phyloP scores from a whole-genome alignment of 1,140 invertebrate genomes.

The Heliconius melpomene region DNA sequence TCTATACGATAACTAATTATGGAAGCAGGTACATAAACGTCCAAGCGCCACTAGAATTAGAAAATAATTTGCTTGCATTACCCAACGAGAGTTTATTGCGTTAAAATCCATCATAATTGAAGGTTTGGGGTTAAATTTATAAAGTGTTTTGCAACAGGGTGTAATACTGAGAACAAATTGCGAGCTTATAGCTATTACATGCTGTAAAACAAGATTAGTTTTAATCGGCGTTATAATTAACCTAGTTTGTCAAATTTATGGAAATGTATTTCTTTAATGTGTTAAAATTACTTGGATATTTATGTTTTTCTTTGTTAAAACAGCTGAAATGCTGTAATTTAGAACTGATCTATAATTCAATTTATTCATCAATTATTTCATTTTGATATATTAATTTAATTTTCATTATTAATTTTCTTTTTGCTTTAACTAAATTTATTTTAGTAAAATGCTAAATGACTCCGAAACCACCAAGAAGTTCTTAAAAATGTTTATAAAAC shows the following conservation, averaged over 20 bases:
- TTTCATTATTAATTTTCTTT: not conserved
- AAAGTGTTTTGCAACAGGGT: conserved; percentile 6
- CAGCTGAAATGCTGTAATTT: too few species aligned
- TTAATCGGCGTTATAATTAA: not conserved
- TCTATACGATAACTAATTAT: too few species aligned
- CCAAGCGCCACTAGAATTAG: not conserved
- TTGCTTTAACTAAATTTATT: not conserved
- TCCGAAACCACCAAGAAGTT: not conserved
- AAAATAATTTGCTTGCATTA: conserved; percentile 21
- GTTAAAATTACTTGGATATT: too few species aligned
- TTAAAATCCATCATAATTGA: conserved; percentile 6
- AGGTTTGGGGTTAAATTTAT: conserved; percentile 15
- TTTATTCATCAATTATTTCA: too few species aligned
- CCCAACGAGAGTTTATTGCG: conserved; percentile 21
- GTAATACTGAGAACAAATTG: not conserved
- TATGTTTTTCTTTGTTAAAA: too few species aligned
- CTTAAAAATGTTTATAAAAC: not conserved
- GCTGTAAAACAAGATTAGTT: not conserved
- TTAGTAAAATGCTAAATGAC: not conserved
- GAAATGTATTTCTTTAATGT: not conserved
- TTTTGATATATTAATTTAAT: too few species aligned
- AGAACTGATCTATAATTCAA: too few species aligned
- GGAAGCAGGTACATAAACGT: not conserved
- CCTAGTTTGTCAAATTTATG: not conserved
- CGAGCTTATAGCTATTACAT: not conserved